A percentile compares a stretch with the other conserved stretches of the same genome.
These are phyloP conservation scores for Peromyscus attwateri DNA, from an alignment of 2,797 vertebrate species.

Conservation along the genomic window DNA sequence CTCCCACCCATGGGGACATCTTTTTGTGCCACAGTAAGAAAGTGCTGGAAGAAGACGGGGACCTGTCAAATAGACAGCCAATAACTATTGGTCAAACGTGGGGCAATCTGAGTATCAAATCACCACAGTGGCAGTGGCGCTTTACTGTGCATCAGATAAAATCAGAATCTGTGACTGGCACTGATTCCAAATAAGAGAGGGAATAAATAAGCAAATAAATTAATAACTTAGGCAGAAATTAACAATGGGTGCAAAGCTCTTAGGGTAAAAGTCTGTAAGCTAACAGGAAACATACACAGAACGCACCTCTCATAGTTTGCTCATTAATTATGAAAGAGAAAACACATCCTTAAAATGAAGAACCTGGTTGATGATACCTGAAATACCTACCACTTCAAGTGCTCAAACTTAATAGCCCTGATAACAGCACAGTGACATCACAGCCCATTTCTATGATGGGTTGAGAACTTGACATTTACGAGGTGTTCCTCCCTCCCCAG, in stretches of 20 bases:
- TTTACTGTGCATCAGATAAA: background rate
- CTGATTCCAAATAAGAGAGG: slow-evolving; percentile 6
- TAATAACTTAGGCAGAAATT: background rate
- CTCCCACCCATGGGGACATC: background rate
- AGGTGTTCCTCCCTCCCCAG: background rate
- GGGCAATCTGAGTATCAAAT: slow-evolving; percentile 25
- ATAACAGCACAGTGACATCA: background rate
- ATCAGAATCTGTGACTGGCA: background rate
- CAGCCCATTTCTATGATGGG: background rate
- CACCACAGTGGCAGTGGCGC: background rate
- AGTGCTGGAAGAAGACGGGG: background rate
- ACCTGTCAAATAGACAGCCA: background rate
- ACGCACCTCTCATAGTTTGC: background rate
- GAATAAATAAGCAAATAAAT: slow-evolving; percentile 20
- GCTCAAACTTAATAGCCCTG: background rate
- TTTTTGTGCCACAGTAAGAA: background rate
- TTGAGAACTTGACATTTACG: background rate
- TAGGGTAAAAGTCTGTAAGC: slow-evolving; percentile 5
- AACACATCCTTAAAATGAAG: background rate
- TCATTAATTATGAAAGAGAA: slow-evolving; percentile 15
- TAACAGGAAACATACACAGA: background rate
- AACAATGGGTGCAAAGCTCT: background rate
- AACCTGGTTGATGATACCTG: background rate
- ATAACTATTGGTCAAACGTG: background rate
- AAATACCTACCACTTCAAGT: background rate